Evolutionary conservation across 2,797 vertebrate genomes (phyloP), one percentile per base, ranked within the genome.

Genomic region (Centropyge bicolor): DNA sequence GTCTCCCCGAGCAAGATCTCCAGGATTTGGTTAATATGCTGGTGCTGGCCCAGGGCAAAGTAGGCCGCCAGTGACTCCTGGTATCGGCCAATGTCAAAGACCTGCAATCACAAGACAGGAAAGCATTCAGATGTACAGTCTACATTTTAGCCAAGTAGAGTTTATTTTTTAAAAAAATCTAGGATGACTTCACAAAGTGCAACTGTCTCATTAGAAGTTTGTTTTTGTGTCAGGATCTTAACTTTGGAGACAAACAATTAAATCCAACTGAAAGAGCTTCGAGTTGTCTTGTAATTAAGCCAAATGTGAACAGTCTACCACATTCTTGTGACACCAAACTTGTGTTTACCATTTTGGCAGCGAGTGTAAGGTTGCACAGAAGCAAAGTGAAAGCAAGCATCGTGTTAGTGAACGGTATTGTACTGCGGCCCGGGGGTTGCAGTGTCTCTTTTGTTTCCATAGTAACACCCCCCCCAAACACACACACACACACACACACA

Each of bases 21-120:
- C 76, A 97, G 96, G 94, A 99, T 98, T 93, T 99, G 98, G 95
- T 99, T 99, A 93, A 99, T 99, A 93, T 98, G 97, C 95, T 97
- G 97, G 91, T 99, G 98, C 4, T 96, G 95, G 83, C 97, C 96
- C 93, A 99, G 95, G 91, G 97, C 97, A 79, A 99, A 99, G 95
- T 98, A 99, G 72, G 98, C 98, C 54, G 98, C 98, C 94, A 99
- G 89, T 13, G 97, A 97, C 91, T 99, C 98, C 95, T 99, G 98
- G 95, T 99, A 99, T 87, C 97, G 97, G 94, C 97, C 95, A 66
- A 99, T 94, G 89, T 98, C 97, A 86, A 99, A 99, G 76, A 99
- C 98, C 98, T 99, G 93, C 16, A 72, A 80, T 14, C 1, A 64
- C 0, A 63, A 67, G 40, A 20, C 14, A 16, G 48, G 24, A 60